A percentile compares a stretch with the other conserved stretches of the same genome.
These are phyloP conservation scores for Enteromius treurensis DNA, from an alignment of 2,797 vertebrate species.

Conservation along the genomic window DNA sequence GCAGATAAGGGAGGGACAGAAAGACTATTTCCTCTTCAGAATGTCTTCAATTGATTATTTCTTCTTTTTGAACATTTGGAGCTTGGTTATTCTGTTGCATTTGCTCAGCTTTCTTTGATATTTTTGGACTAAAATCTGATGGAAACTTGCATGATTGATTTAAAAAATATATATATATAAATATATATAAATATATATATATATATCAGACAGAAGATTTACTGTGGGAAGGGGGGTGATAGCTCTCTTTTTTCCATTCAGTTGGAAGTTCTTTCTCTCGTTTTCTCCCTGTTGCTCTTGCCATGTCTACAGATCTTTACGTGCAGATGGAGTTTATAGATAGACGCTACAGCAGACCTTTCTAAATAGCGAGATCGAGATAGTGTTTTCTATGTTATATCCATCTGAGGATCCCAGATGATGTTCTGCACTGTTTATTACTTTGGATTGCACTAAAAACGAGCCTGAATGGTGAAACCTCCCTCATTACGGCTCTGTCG, in stretches of 20 bases:
- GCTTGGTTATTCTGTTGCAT: constrained; percentile 83
- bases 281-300: constrained; percentile 61
- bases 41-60: constrained; percentile 75
- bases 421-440: constrained; percentile 52
- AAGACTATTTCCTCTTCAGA: constrained; percentile 76
- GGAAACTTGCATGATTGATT: constrained; percentile 82
- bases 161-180: constrained; percentile 61
- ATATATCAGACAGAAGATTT: constrained; percentile 69
- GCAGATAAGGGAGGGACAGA: constrained; percentile 34
- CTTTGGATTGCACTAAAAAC: constrained; percentile 55
- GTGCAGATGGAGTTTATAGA: constrained; percentile 43
- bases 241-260: constrained; percentile 66
- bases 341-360: constrained; percentile 31
- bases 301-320: constrained; percentile 61
- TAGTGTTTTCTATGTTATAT: constrained; percentile 38
- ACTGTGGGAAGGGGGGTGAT: constrained; percentile 67
- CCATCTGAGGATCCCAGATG: constrained; percentile 49
- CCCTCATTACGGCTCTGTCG: constrained; percentile 15
- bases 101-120: constrained; percentile 79
- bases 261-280: constrained; percentile 72
- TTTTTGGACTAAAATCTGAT: constrained; percentile 77
- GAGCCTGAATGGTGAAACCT: background rate
- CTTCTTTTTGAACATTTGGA: constrained; percentile 72
- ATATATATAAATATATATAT: constrained; percentile 53
- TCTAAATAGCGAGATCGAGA: constrained; percentile 14